Percentiles rank a stretch among this genome's conserved stretches.
These are phyloP conservation scores for Philopotamus ludificatus DNA, from an alignment of 1,140 invertebrate species.

Conservation along the genomic window DNA sequence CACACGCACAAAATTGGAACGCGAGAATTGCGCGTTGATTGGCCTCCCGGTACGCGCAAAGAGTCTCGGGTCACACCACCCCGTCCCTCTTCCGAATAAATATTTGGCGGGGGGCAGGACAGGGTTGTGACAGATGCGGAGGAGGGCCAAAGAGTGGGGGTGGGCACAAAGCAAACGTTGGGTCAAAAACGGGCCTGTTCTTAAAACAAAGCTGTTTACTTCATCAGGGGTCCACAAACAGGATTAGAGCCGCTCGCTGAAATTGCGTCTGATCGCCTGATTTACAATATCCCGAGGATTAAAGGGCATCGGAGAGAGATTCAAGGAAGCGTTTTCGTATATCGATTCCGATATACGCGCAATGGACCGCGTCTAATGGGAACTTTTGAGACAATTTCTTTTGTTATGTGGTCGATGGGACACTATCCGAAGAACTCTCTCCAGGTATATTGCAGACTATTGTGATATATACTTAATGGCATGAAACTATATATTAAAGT, in stretches of 20 bases:
- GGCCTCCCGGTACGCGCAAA: not conserved
- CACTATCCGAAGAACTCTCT: not conserved
- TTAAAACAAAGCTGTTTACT: constrained; percentile 18
- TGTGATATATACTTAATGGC: not conserved
- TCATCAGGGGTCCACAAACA: constrained; percentile 11
- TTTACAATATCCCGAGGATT: not conserved
- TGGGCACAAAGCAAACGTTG: constrained; percentile 8
- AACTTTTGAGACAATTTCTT: too few relatives aligned
- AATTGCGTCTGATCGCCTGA: not conserved
- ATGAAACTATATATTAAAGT: too few relatives aligned
- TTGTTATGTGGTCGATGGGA: not conserved
- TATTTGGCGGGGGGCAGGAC: not conserved
- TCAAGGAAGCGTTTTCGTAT: too few relatives aligned
- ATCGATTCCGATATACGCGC: too few relatives aligned
- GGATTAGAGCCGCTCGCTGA: not conserved
- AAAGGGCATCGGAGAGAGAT: not conserved
- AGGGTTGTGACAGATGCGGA: too few relatives aligned
- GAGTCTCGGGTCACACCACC: not conserved
- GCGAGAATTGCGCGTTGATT: not conserved
- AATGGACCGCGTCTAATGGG: too few relatives aligned
- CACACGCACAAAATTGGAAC: too few relatives aligned
- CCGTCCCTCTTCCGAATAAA: constrained; percentile 1
- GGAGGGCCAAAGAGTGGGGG: too few relatives aligned
- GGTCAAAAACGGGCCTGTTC: constrained; percentile 5
- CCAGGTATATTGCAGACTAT: not conserved